Evolutionary conservation across 2,113 vertebrate species (phyloP).

Genomic region (Empidonax alnorum): DNA sequence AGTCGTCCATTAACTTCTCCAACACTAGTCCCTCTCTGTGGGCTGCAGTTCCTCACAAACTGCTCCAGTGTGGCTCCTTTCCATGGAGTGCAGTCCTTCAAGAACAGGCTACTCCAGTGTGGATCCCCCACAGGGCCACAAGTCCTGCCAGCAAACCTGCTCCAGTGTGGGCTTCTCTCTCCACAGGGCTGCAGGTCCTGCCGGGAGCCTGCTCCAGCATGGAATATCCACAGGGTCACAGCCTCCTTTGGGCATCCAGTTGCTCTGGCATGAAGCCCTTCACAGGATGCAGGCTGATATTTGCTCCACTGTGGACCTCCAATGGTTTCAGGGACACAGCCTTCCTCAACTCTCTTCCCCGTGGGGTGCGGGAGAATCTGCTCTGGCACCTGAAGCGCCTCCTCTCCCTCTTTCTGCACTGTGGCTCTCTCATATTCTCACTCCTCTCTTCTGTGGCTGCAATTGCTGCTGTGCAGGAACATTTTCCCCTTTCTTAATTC

Average conservation of each 20-base stretch:
- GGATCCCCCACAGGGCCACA: background rate
- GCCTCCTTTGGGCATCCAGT: background rate
- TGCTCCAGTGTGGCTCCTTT: background rate
- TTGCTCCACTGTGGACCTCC: background rate
- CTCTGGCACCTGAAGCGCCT: background rate
- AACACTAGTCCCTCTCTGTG: background rate
- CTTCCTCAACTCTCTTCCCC: background rate
- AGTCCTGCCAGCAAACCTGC: background rate
- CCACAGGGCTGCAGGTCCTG: background rate
- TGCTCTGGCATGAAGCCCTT: background rate
- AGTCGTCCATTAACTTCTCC: background rate
- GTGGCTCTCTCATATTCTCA: background rate
- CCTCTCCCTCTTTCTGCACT: background rate
- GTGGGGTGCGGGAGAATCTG: rapidly evolving
- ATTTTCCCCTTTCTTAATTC: background rate
- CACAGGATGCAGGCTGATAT: background rate
- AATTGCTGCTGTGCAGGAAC: background rate
- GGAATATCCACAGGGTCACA: background rate
- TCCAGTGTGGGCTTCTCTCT: background rate
- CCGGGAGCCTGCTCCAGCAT: background rate
- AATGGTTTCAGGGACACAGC: background rate
- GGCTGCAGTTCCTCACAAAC: background rate
- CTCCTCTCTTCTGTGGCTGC: background rate
- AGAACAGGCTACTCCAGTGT: background rate
- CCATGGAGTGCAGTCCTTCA: background rate